Conservation (phyloP, 2,797 vertebrate genomes). For the Amazonetta brasiliensis region DNA sequence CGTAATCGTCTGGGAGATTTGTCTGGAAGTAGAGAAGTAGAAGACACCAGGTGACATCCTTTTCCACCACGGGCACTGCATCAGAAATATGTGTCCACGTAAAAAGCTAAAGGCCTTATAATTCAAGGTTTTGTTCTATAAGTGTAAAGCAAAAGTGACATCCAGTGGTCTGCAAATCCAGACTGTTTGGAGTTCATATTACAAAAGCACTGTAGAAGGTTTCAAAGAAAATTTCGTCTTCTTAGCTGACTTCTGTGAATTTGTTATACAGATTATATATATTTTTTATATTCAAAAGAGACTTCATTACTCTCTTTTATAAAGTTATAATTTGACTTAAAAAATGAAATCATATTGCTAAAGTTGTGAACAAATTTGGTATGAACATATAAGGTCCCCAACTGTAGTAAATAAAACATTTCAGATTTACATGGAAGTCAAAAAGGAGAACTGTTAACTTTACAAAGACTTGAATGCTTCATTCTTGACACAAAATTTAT, state of each 20-base stretch:
- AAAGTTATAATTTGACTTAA: neutral
- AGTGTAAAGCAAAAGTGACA: slow-evolving; percentile 31
- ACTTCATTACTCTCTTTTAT: neutral
- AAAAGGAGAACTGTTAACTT: neutral
- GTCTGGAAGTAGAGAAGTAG: neutral
- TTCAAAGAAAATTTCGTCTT: neutral
- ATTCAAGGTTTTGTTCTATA: neutral
- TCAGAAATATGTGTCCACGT: neutral
- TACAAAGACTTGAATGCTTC: neutral
- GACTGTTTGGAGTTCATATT: neutral
- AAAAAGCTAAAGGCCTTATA: neutral
- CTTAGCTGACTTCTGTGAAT: neutral
- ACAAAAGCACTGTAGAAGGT: neutral
- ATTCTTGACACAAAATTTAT: neutral
- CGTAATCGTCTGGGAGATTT: neutral
- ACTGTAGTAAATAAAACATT: neutral
- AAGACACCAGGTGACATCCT: neutral
- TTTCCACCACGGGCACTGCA: neutral
- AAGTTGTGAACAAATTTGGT: neutral
- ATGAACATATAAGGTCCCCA: neutral
- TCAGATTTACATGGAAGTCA: neutral
- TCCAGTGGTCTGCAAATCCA: slow-evolving; percentile 12
- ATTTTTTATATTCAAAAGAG: no score
- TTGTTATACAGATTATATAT: neutral
- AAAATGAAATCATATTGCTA: neutral